Base-by-base conservation (phyloP, 2,113 vertebrate species). In the Xyrauchen texanus region DNA sequence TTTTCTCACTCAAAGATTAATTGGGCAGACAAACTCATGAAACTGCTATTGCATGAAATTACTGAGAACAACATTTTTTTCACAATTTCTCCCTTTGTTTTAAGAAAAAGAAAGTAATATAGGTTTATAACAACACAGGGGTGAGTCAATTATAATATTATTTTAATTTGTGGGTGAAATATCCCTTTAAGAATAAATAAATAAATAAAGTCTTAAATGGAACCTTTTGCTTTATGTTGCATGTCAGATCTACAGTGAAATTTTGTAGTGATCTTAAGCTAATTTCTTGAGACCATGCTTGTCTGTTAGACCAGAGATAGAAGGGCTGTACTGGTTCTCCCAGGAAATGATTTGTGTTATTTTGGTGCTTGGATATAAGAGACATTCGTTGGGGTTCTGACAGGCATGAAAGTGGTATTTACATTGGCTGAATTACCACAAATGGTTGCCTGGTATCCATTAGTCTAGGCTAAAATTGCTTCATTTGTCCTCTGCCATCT, bases 401-500 rank as follows among this genome's bases (percentile, higher is more conserved):
- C 78, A 85, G 78, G 66, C 80, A 66, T 76, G 76, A 81, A 81
- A 85, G 76, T 73, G 75, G 75, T 65, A 68, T 88, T 82, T 78
- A 75, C 82, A 75, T 74, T 83, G 85, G 79, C 81, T 78, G 84
- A 81, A 85, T 82, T 79, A 83, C 62, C 64, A 69, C 85, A 82
- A 83, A 83, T 85, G 85, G 76, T 79, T 69, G n/a, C 76, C 68
- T 74, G 77, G 78, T 65, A 65, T 67, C 71, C 76, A 81, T 85
- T 68, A 85, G 68, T 78, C 55, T 69, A 51, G 61, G 82, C 53
- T 65, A 57, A 83, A 85, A 85, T 85, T 84, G 82, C 77, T 82
- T 85, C 83, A 86, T 86, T 86, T 88, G 74, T 84, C 82, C 66
- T 80, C 71, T 57, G 70, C 87, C 83, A 85, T 88, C 82, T 88